Conservation (phyloP, 2,888 invertebrate genomes). For the Odontomyia ornata region DNA sequence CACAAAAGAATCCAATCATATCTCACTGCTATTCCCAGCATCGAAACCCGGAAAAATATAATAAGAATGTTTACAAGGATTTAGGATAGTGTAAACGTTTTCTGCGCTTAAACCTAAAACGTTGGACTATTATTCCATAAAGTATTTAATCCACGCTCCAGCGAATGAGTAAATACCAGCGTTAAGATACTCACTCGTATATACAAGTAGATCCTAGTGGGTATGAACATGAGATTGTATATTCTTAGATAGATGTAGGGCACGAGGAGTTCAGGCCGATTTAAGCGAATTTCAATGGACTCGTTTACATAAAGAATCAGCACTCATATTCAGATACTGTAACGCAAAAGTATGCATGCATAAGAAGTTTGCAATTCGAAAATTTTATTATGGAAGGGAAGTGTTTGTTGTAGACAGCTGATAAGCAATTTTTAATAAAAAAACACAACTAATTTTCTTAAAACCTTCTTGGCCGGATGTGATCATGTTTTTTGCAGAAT, state of each 20-base stretch:
- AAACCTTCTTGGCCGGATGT: no score
- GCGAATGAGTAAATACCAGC: conserved; percentile 34
- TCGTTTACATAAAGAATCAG: conserved; percentile 2
- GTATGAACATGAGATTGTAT: no score
- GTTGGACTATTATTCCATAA: conserved; percentile 13
- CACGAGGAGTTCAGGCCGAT: background rate
- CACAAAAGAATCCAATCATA: conserved; percentile 30
- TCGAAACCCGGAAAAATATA: conserved; percentile 28
- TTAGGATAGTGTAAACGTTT: conserved; percentile 34
- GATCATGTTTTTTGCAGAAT: no score
- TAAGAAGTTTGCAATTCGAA: no score
- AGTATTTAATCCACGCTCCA: conserved; percentile 40
- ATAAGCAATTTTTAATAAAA: no score
- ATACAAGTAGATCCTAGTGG: no score
- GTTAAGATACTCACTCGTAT: no score
- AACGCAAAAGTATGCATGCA: background rate
- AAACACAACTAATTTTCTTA: no score
- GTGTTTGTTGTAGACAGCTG: no score
- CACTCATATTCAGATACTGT: background rate
- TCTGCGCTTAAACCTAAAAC: conserved; percentile 22
- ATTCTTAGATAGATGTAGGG: background rate
- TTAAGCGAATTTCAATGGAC: background rate
- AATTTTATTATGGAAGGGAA: no score
- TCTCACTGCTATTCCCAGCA: background rate
- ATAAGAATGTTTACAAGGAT: conserved; percentile 34